These are phyloP conservation scores for Paralvinella palmiformis DNA, from an alignment of 1,140 invertebrate species.

Conservation along the genomic window DNA sequence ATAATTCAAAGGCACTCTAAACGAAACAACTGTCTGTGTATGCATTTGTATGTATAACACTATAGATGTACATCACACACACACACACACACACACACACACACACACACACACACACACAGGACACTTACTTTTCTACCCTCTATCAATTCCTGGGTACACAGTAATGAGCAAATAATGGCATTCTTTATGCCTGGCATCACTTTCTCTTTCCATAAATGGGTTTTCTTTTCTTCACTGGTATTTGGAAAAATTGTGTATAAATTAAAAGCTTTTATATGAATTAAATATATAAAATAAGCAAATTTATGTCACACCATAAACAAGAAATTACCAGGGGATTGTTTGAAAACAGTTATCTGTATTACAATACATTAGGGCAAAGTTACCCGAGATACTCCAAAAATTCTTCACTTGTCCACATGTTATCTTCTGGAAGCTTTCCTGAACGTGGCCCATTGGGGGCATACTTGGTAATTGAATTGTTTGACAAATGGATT, in stretches of 20 bases:
- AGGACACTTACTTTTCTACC: conserved; percentile 64
- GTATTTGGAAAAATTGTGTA: too few relatives aligned
- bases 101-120: neutral
- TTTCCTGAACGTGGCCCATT: conserved; percentile 69
- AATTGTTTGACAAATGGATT: conserved; percentile 88
- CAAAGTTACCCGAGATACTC: conserved; percentile 47
- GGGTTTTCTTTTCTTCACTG: too few relatives aligned
- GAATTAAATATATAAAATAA: too few relatives aligned
- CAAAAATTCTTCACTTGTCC: conserved; percentile 64
- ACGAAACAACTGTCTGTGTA: conserved; percentile 12
- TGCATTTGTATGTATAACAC: neutral
- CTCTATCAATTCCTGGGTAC: conserved; percentile 75
- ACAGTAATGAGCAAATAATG: conserved; percentile 76
- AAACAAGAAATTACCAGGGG: too few relatives aligned
- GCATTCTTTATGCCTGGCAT: conserved; percentile 86
- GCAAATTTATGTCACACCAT: too few relatives aligned
- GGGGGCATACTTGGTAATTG: conserved; percentile 85
- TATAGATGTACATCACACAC: neutral
- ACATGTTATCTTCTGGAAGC: conserved; percentile 75
- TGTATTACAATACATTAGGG: too few relatives aligned
- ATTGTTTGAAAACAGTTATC: too few relatives aligned
- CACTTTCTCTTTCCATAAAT: conserved; percentile 56
- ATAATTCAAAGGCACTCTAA: conserved; percentile 70
- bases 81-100: neutral
- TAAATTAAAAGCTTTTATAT: too few relatives aligned